Conservation (phyloP, 2,113 vertebrate genomes). For the Protobothrops flavoviridis region DNA sequence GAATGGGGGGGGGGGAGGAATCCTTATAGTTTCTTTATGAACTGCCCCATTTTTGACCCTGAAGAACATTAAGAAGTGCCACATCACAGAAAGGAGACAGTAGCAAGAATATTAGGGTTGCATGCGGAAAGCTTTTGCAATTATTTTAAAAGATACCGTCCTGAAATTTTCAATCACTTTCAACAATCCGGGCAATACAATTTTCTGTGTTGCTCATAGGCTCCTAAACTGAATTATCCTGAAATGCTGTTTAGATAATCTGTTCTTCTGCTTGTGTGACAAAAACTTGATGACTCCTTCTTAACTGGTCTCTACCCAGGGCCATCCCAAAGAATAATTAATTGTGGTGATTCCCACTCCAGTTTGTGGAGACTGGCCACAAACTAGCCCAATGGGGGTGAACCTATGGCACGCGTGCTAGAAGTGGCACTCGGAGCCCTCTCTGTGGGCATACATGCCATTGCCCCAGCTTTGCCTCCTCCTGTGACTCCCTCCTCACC, state of each 20-base stretch:
- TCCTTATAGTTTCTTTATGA: not conserved
- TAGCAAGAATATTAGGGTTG: not conserved
- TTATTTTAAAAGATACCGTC: not conserved
- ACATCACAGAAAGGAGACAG: not conserved
- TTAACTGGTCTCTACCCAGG: not conserved
- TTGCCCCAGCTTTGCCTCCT: no score
- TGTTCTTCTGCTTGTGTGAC: not conserved
- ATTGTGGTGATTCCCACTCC: not conserved
- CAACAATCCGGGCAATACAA: not conserved
- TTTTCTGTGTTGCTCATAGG: not conserved
- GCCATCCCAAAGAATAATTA: not conserved
- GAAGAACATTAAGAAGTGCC: not conserved
- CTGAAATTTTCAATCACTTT: not conserved
- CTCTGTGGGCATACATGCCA: no score
- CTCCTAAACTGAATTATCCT: not conserved
- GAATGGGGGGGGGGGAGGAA: not conserved
- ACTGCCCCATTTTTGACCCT: not conserved
- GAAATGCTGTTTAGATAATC: not conserved
- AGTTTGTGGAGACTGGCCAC: not conserved
- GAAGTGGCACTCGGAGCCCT: no score
- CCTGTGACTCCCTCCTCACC: no score
- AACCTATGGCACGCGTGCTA: no score
- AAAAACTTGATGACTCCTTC: not conserved
- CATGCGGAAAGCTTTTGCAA: not conserved
- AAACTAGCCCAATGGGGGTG: not conserved